Base-by-base conservation (phyloP, 2,113 vertebrate genomes). In the Athene cunicularia region DNA sequence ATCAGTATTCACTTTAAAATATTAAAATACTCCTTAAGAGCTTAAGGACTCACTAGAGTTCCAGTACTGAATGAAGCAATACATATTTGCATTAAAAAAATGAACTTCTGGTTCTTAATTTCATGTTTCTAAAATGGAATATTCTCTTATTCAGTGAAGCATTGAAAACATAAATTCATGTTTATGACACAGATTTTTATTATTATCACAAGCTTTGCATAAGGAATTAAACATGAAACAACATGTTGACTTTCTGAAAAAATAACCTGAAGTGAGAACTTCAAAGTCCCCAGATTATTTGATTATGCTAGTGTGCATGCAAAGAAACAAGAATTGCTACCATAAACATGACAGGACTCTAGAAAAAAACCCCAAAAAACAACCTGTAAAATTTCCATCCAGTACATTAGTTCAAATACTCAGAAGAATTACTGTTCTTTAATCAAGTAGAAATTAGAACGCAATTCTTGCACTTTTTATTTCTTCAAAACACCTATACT, bases 251-350 rank as follows among this genome's bases (percentile, higher is more conserved):
- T 86, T 86, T 39, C 80, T 91, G 55, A 90, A 45, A 73, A 92
- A 90, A 95, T 62, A 93, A 92, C 62, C 59, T 74, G 50, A 87
- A 92, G 6, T 71, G 39, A 92, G 72, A 89, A 91, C 59, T 74
- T 84, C 47, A 62, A 70, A 76, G 71, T 89, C 68, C 32, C 21
- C 63, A 87, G 63, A 67, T 5, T 32, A 58, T 82, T 80, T 77
- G 33, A 74, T 86, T 82, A 92, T 2, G 4, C 2, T 21, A 21
- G 11, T 4, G 2, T 43, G 16, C 28, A 53, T n/a, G 47, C 47
- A 76, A 72, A 88, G 37, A 66, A 83, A 22, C 11, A 73, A 39
- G 13, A 33, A 33, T 43, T 86, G 21, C 7, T 58, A 74, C 50
- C n/a, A 66, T 23, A 76, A 91, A 93, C 27, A 70, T 28, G 37